Evolutionary conservation across 2,113 vertebrate species (phyloP), one percentile per base, ranked within the genome.

Genomic region (Eulemur macaco): DNA sequence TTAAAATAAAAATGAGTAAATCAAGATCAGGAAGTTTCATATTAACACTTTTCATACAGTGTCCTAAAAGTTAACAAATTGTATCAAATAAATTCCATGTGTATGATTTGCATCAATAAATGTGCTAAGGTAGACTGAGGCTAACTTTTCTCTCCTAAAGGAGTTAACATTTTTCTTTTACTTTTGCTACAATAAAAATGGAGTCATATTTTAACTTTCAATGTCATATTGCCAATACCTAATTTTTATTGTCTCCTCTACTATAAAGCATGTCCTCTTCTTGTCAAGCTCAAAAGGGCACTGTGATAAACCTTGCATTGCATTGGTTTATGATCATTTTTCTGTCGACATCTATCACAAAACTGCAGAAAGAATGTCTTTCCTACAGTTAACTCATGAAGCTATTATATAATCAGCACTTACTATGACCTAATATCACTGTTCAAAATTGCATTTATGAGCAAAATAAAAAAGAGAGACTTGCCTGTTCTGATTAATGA

Each of bases 221-320:
- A 50, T 56, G 47, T 64, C 86, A 94, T 71, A 92, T 86, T 86
- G 60, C 85, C 85, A 31, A 69, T 91, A 94, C 14, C 31, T 58
- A 34, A 56, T 95, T 88, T 95, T 77, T 85, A 39, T 14, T 69
- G 80, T 82, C 42, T 97, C 37, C 60, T 60, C 29, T 45, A 23
- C 91, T 63, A 92, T 94, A 80, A 76, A 85, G 42, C 31, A n/a
- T 91, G 47, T 81, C 89, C 64, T 80, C 6, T 21, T 54, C 37
- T 83, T 78, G 92, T 95, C 86, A 95, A 81, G 31, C 56, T 91
- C 80, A 88, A 31, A 45, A 93, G 94, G 95, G 95, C 95, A 82
- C 52, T 0, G 8, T 45, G 92, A 95, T 95, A 80, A 94, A 96
- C 52, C 69, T 64, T 6, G 5, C 21, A 1, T 84, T 7, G 11